Evolutionary conservation across 2,113 vertebrate genomes (phyloP).

Genomic region (Cochlearius cochlearius): DNA sequence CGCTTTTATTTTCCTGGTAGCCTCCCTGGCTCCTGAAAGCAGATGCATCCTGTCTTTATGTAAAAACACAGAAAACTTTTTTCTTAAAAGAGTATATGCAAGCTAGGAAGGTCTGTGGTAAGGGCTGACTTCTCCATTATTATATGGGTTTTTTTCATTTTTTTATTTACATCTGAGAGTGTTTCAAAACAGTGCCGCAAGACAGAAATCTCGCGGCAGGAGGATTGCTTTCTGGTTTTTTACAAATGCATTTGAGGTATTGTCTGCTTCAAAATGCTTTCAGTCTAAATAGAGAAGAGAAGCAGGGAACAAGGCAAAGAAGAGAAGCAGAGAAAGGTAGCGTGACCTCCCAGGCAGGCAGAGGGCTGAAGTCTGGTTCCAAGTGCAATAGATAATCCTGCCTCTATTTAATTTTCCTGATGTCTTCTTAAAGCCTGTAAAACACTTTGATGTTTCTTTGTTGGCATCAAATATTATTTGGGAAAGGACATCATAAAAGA

Average conservation of each 20-base stretch:
- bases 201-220: not conserved
- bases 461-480: not conserved
- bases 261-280: conserved; percentile 24
- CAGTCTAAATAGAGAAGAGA: not conserved
- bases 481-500: not conserved
- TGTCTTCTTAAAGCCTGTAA: not conserved
- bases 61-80: not conserved
- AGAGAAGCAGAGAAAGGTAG: not conserved
- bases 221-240: not conserved
- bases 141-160: not conserved
- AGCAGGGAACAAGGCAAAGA: not conserved
- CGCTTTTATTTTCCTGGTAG: not conserved
- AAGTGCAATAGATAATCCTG: not conserved
- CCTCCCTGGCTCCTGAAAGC: not conserved
- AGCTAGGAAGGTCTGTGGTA: not conserved
- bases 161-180: conserved; percentile 43
- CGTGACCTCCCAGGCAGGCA: not conserved
- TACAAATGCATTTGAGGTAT: not conserved
- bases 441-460: not conserved
- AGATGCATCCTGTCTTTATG: not conserved
- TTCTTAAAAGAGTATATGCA: not conserved
- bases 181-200: conserved; percentile 9
- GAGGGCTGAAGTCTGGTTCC: not conserved
- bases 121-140: not conserved
- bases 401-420: not conserved